phyloP scores from a whole-genome alignment of 2,797 vertebrate species.

The Staurois parvus region DNA sequence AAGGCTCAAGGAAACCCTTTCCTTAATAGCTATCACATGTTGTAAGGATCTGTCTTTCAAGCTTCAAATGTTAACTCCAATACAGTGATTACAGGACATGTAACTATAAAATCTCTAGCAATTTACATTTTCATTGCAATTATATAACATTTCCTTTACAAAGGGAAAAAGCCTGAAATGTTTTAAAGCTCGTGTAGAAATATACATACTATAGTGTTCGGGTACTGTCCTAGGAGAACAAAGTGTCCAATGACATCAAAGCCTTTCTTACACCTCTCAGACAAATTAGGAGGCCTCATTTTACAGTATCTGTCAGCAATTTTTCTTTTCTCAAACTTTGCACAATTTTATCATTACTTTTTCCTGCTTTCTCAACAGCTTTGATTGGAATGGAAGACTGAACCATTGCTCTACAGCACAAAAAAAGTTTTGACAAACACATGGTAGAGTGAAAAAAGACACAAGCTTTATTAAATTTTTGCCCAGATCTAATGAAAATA shows the following conservation, averaged over 20 bases:
- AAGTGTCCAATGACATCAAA: not conserved
- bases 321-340: not conserved
- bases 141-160: constrained; percentile 20
- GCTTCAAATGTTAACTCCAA: constrained; percentile 35
- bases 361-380: not conserved
- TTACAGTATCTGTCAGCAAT: not conserved
- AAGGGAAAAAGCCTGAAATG: not conserved
- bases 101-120: constrained; percentile 6
- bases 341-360: not conserved
- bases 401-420: no score
- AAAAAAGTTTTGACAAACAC: not conserved
- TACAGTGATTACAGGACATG: constrained; percentile 39
- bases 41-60: constrained; percentile 38
- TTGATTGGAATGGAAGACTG: not conserved
- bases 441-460: no score
- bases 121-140: constrained; percentile 36
- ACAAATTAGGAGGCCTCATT: not conserved
- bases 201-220: not conserved
- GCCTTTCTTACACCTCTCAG: no score
- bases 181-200: not conserved
- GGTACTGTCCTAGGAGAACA: not conserved
- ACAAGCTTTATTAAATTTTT: not conserved
- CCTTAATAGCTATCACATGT: constrained; percentile 59
- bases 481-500: no score
- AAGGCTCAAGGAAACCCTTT: constrained; percentile 36